These are phyloP conservation scores for Salvelinus fontinalis DNA, from an alignment of 2,113 vertebrate species.

Conservation along the genomic window DNA sequence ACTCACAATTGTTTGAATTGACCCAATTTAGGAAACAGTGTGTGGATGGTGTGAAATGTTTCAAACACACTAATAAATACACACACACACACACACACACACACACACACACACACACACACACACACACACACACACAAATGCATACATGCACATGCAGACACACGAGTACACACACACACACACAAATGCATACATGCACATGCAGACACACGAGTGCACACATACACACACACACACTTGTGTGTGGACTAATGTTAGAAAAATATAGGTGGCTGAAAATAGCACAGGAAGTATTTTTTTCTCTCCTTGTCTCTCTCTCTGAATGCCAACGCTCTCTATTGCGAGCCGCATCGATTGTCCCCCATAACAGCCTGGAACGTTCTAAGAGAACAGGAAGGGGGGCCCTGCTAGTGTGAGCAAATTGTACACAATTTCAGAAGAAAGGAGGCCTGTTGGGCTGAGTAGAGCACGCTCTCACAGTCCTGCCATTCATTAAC, in stretches of 20 bases:
- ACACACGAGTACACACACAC: neutral
- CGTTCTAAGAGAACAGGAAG: slow-evolving; percentile 47
- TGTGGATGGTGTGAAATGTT: slow-evolving; percentile 35
- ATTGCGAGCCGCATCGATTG: slow-evolving; percentile 42
- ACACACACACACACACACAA: too few relatives aligned
- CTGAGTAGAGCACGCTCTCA: slow-evolving; percentile 70
- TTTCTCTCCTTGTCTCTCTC: slow-evolving; percentile 26
- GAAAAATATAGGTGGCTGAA: slow-evolving; percentile 41
- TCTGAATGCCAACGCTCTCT: slow-evolving; percentile 53
- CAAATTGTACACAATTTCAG: slow-evolving; percentile 74
- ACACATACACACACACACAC: slow-evolving; percentile 8
- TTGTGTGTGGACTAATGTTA: slow-evolving; percentile 32
- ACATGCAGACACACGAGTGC: neutral
- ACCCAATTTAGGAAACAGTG: slow-evolving; percentile 33
- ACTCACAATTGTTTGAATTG: slow-evolving; percentile 47
- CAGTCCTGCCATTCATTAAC: slow-evolving; percentile 72
- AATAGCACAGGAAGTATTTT: slow-evolving; percentile 39
- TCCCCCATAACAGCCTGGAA: slow-evolving; percentile 45
- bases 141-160: neutral
- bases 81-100: slow-evolving; percentile 35
- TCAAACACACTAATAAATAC: neutral
- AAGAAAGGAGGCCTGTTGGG: slow-evolving; percentile 70
- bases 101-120: too few relatives aligned
- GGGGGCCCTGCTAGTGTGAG: slow-evolving; percentile 60
- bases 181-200: slow-evolving; percentile 1